These are phyloP conservation scores for Cryptomyrus ogoouensis DNA, from an alignment of 2,113 vertebrate genomes.

Conservation along the genomic window DNA sequence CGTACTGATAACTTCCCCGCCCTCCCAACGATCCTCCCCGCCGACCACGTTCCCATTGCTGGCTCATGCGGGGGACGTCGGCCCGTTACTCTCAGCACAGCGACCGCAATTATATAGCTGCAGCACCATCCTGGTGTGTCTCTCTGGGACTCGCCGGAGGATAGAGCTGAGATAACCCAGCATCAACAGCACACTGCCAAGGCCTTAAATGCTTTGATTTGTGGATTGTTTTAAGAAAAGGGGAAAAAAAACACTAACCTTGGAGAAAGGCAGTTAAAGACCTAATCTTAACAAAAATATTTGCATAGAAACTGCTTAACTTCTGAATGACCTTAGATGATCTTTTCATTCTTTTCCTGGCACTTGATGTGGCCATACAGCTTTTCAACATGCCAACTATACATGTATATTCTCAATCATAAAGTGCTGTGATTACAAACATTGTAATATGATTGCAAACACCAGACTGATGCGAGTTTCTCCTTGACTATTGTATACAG, in stretches of 20 bases:
- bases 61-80: background rate
- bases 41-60: background rate
- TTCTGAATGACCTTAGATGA: slow-evolving; percentile 43
- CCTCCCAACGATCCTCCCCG: no score
- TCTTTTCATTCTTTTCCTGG: background rate
- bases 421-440: background rate
- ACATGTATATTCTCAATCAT: background rate
- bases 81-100: background rate
- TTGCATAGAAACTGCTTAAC: slow-evolving; percentile 40
- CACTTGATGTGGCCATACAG: background rate
- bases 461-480: background rate
- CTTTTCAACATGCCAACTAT: background rate
- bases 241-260: slow-evolving; percentile 19
- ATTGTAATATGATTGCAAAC: no score
- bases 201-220: background rate
- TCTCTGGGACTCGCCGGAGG: background rate
- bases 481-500: background rate
- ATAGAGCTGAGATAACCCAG: background rate
- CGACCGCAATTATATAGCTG: background rate
- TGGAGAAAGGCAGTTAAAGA: slow-evolving; percentile 13
- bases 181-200: background rate
- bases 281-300: slow-evolving; percentile 29
- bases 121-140: background rate
- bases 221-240: background rate
- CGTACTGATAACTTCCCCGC: background rate